Percentiles rank a stretch among this genome's conserved stretches.
phyloP scores from a whole-genome alignment of 1,140 invertebrate species.

The Pantala flavescens region DNA sequence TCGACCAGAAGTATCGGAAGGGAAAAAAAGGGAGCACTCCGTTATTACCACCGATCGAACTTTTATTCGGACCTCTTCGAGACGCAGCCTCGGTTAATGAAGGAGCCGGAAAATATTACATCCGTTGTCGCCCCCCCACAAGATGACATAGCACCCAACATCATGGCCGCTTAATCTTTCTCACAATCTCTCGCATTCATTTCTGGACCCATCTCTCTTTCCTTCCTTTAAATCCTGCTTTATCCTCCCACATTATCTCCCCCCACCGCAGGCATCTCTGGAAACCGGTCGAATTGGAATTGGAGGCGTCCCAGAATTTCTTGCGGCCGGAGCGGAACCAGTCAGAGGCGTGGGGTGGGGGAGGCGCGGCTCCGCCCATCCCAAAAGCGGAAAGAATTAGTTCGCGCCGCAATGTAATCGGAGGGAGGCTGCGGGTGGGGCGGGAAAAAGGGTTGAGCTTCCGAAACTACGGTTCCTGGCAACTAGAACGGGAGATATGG shows the following conservation, averaged over 20 bases:
- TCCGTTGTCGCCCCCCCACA: no score
- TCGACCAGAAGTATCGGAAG: no score
- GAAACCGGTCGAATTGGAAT: slow-evolving; percentile 5
- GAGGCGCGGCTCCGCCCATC: neutral
- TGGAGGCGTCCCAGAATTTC: slow-evolving; percentile 3
- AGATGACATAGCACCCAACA: no score
- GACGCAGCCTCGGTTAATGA: no score
- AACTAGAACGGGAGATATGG: no score
- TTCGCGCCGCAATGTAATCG: neutral
- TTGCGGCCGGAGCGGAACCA: neutral
- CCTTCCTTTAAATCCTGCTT: neutral
- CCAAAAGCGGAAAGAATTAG: slow-evolving; percentile 1
- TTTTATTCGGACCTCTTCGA: no score
- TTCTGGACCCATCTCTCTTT: neutral
- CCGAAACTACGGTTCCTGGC: no score
- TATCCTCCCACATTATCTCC: neutral
- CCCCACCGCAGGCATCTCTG: neutral
- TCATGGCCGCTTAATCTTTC: no score
- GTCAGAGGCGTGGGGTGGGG: neutral
- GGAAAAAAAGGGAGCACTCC: no score
- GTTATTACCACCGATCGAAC: no score
- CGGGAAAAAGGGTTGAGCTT: neutral
- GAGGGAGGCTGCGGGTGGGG: neutral
- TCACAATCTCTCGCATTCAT: no score
- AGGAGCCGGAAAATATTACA: no score